These are phyloP conservation scores for Sitophilus oryzae DNA, from an alignment of 1,140 invertebrate species.

Conservation along the genomic window DNA sequence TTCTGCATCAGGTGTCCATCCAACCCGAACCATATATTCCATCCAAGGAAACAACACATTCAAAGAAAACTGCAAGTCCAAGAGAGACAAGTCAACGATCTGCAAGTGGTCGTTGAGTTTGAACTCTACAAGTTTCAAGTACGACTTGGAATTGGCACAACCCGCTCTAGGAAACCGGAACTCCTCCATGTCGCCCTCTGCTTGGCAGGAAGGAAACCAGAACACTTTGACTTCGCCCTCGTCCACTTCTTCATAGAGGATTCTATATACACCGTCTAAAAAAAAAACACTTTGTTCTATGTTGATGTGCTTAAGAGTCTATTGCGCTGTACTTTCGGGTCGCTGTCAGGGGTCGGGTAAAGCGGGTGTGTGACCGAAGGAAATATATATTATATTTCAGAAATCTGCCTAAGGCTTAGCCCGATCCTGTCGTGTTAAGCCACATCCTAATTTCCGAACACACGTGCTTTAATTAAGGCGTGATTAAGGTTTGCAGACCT, in stretches of 20 bases:
- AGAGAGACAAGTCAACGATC: slow-evolving; percentile 59
- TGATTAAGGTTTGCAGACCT: no score
- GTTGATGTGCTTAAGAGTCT: background rate
- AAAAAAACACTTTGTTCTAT: background rate
- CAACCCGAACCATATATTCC: slow-evolving; percentile 89
- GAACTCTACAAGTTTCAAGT: slow-evolving; percentile 84
- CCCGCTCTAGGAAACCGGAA: slow-evolving; percentile 91
- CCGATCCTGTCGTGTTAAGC: no score
- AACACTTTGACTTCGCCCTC: slow-evolving; percentile 90
- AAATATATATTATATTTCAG: no score
- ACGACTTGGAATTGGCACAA: slow-evolving; percentile 82
- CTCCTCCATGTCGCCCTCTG: slow-evolving; percentile 76
- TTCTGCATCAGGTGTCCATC: slow-evolving; percentile 85
- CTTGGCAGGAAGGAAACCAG: slow-evolving; percentile 76
- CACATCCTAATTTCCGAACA: no score
- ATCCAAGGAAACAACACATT: slow-evolving; percentile 79
- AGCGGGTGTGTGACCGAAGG: no score
- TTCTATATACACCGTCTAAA: slow-evolving; percentile 58
- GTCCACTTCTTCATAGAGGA: slow-evolving; percentile 95
- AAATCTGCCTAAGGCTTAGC: no score
- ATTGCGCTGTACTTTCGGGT: no score
- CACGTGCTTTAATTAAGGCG: no score
- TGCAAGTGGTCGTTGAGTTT: slow-evolving; percentile 59
- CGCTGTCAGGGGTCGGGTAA: no score
- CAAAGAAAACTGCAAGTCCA: slow-evolving; percentile 68